phyloP scores from a whole-genome alignment of 2,888 invertebrate species.

The Xestoiulus laeticollis region DNA sequence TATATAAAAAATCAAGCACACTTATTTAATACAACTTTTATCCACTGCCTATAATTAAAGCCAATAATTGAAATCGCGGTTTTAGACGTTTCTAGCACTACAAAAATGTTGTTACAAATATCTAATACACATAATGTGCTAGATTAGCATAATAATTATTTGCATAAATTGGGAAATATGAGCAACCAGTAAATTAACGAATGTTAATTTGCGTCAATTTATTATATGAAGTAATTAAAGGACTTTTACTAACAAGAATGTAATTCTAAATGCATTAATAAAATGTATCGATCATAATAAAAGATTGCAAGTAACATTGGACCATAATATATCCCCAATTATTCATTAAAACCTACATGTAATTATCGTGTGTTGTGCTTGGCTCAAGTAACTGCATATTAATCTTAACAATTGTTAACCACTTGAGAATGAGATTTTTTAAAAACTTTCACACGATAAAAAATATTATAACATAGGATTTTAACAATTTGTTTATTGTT shows the following conservation, averaged over 20 bases:
- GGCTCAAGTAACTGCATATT: not conserved
- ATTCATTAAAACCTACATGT: not conserved
- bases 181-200: constrained; percentile 18
- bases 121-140: not conserved
- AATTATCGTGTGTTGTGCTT: not conserved
- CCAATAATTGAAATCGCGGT: not conserved
- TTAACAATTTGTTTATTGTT: no score
- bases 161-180: constrained; percentile 22
- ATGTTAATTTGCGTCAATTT: not conserved
- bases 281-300: not conserved
- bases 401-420: not conserved
- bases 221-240: not conserved
- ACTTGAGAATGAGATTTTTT: not conserved
- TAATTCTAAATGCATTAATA: not conserved
- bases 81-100: not conserved
- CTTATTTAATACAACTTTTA: not conserved
- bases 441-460: no score
- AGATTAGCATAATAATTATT: not conserved
- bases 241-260: not conserved
- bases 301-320: not conserved
- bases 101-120: not conserved
- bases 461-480: no score
- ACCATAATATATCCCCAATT: not conserved
- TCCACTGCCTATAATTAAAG: not conserved
- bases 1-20: not conserved